Conservation (phyloP, 2,113 vertebrate species). For the Lophotis ruficrista region DNA sequence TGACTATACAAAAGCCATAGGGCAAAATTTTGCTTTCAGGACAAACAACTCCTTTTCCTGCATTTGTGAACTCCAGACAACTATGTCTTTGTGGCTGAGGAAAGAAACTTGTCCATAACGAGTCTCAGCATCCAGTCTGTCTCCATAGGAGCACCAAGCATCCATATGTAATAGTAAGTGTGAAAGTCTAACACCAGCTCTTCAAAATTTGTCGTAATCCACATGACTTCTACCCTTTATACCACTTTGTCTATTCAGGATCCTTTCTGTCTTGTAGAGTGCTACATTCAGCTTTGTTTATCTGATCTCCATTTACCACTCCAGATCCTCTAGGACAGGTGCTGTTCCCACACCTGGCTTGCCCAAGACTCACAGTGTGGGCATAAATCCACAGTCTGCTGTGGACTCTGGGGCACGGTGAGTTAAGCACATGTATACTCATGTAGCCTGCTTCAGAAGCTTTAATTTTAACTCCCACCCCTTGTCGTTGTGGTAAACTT, state of each 20-base stretch:
- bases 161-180: accelerated
- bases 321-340: background rate
- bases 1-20: background rate
- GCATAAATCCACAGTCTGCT: background rate
- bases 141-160: background rate
- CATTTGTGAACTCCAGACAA: background rate
- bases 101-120: background rate
- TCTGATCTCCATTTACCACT: background rate
- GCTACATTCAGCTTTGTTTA: background rate
- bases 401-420: background rate
- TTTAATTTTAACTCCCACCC: background rate
- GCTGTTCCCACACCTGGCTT: background rate
- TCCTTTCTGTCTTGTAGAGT: background rate
- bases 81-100: background rate
- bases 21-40: background rate
- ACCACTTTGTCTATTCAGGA: background rate
- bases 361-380: background rate
- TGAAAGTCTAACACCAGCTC: background rate
- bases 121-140: background rate
- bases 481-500: background rate
- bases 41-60: background rate
- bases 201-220: background rate
- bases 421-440: background rate
- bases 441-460: background rate
- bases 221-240: background rate